These are phyloP conservation scores for Eonycteris spelaea DNA, from an alignment of 2,113 vertebrate genomes.

Conservation along the genomic window DNA sequence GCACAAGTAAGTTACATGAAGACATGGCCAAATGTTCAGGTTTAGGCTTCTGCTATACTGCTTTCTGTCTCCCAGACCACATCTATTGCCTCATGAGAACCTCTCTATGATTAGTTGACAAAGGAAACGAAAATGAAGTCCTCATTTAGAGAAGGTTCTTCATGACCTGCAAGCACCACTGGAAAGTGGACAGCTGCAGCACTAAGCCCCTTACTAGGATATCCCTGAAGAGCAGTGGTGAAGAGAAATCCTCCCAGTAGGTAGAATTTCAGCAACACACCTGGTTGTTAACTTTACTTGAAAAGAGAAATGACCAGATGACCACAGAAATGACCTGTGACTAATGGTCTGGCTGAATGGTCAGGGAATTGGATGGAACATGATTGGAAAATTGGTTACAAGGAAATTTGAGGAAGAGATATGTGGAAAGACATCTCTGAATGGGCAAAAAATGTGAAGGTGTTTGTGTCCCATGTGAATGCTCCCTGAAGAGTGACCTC, in stretches of 20 bases:
- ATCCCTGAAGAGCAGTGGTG: not conserved
- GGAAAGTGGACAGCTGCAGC: not conserved
- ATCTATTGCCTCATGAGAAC: not conserved
- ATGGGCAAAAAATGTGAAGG: not conserved
- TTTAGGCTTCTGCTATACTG: not conserved
- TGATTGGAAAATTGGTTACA: not conserved
- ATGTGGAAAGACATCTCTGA: not conserved
- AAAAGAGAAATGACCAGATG: not conserved
- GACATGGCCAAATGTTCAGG: not conserved
- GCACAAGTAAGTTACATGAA: not conserved
- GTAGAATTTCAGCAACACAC: not conserved
- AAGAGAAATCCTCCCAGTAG: not conserved
- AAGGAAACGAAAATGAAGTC: not conserved
- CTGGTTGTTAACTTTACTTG: not conserved
- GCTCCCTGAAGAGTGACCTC: not conserved
- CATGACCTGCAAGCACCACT: not conserved
- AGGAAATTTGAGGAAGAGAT: not conserved
- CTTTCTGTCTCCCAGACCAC: not conserved
- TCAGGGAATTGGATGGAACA: not conserved
- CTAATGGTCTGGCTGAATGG: not conserved
- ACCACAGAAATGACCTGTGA: not conserved
- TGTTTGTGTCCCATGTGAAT: not conserved
- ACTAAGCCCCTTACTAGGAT: not conserved
- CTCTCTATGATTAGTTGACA: not conserved
- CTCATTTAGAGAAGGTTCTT: not conserved